These are phyloP conservation scores for Charanyca ferruginea DNA, from an alignment of 2,888 invertebrate species.

Conservation along the genomic window DNA sequence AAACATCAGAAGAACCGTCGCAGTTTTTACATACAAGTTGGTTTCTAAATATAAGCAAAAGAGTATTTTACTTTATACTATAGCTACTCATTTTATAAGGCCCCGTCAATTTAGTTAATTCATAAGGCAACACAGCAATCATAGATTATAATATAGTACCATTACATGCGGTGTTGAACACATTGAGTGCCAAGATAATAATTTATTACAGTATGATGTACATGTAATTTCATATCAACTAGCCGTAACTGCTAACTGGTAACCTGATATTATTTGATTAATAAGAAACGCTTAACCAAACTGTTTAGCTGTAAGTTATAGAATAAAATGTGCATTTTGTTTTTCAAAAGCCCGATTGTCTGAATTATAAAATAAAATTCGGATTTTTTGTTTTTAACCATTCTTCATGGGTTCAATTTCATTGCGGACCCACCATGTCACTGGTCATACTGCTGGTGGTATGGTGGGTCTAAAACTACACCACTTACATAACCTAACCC, in stretches of 20 bases:
- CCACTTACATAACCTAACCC: too few relatives aligned
- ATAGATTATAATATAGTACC: conserved; percentile 19
- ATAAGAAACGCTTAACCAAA: conserved; percentile 39
- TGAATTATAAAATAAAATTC: neutral
- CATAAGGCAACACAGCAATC: conserved; percentile 51
- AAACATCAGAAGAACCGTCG: neutral
- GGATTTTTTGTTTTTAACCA: neutral
- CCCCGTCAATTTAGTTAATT: conserved; percentile 51
- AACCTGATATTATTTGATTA: conserved; percentile 28
- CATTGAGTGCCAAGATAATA: conserved; percentile 26
- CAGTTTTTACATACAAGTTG: conserved; percentile 13
- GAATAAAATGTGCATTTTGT: neutral
- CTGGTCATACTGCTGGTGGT: too few relatives aligned
- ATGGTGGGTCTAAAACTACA: too few relatives aligned
- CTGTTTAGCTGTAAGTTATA: neutral
- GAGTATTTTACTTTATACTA: conserved; percentile 29
- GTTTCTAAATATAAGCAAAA: conserved; percentile 15
- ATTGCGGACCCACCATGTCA: too few relatives aligned
- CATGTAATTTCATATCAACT: conserved; percentile 41
- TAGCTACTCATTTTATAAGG: conserved; percentile 56
- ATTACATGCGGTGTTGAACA: conserved; percentile 37
- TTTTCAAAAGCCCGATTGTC: neutral
- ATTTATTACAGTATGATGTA: conserved; percentile 26
- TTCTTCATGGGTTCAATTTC: neutral
- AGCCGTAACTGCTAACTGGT: conserved; percentile 34